Conservation (phyloP, 2,888 invertebrate species). For the Lepidocyrtinus sp. region DNA sequence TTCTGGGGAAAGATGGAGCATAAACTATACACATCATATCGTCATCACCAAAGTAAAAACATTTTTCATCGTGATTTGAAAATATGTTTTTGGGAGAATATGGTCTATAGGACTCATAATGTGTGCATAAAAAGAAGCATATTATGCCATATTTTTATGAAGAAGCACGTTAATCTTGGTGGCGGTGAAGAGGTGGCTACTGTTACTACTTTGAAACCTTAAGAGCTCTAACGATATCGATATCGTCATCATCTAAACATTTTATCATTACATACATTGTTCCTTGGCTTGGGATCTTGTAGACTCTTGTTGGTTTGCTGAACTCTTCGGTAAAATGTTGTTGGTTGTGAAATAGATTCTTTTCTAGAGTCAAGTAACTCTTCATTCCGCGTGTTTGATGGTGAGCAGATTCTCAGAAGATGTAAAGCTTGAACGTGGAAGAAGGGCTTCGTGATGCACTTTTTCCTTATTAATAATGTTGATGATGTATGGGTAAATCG, state of each 20-base stretch:
- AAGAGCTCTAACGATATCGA: neutral
- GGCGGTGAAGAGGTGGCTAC: constrained; percentile 32
- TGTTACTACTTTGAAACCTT: constrained; percentile 7
- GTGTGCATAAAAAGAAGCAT: constrained; percentile 34
- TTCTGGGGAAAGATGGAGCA: constrained; percentile 3
- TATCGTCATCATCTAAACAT: constrained; percentile 28
- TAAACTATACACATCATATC: neutral
- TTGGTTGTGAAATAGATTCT: constrained; percentile 51
- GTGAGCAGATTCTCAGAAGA: neutral
- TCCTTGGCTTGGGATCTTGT: neutral
- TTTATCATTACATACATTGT: constrained; percentile 30
- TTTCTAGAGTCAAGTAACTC: constrained; percentile 4
- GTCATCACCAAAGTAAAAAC: constrained; percentile 39
- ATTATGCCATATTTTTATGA: constrained; percentile 49
- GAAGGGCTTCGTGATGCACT: neutral
- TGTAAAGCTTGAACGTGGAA: too few species aligned
- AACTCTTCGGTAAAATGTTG: constrained; percentile 34
- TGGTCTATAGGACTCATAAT: constrained; percentile 19
- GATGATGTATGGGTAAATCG: constrained; percentile 1
- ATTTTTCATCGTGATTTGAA: constrained; percentile 49
- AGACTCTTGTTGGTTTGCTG: constrained; percentile 31
- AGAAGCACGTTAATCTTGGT: constrained; percentile 43
- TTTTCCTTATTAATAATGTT: constrained; percentile 4
- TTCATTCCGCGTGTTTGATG: constrained; percentile 2
- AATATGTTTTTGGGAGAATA: constrained; percentile 32